These are phyloP conservation scores for Ophion slaviceki DNA, from an alignment of 2,888 invertebrate genomes.

Conservation along the genomic window DNA sequence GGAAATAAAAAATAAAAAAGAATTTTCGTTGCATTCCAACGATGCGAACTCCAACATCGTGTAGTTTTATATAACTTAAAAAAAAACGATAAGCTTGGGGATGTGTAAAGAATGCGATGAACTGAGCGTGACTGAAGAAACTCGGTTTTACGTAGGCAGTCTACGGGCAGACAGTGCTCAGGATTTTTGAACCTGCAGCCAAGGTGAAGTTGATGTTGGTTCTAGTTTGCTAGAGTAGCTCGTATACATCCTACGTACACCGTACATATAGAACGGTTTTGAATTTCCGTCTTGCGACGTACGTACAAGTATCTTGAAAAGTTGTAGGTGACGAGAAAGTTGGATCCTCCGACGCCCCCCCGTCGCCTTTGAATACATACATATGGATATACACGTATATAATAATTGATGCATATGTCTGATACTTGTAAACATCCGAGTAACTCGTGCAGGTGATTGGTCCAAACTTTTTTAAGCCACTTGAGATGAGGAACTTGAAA, in stretches of 20 bases:
- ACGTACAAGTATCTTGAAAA: conserved; percentile 46
- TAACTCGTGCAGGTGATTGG: conserved; percentile 38
- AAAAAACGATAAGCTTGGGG: no score
- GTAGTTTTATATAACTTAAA: no score
- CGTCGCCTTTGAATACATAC: background rate
- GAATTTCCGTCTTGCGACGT: conserved; percentile 29
- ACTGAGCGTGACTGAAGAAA: no score
- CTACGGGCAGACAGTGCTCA: background rate
- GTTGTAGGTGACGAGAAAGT: conserved; percentile 62
- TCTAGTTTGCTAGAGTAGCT: background rate
- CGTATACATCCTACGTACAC: background rate
- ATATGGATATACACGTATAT: background rate
- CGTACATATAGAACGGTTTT: conserved; percentile 32
- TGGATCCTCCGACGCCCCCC: conserved; percentile 5
- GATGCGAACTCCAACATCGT: no score
- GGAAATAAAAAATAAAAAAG: no score
- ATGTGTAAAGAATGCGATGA: no score
- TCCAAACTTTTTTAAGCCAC: conserved; percentile 9
- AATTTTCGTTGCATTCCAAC: no score
- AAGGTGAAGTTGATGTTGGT: background rate
- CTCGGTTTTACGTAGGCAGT: background rate
- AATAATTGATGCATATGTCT: conserved; percentile 38
- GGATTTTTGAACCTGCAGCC: background rate
- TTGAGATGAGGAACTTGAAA: background rate
- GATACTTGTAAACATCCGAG: conserved; percentile 27